These are phyloP conservation scores for Cololabis saira DNA, from an alignment of 2,113 vertebrate genomes.

Conservation along the genomic window DNA sequence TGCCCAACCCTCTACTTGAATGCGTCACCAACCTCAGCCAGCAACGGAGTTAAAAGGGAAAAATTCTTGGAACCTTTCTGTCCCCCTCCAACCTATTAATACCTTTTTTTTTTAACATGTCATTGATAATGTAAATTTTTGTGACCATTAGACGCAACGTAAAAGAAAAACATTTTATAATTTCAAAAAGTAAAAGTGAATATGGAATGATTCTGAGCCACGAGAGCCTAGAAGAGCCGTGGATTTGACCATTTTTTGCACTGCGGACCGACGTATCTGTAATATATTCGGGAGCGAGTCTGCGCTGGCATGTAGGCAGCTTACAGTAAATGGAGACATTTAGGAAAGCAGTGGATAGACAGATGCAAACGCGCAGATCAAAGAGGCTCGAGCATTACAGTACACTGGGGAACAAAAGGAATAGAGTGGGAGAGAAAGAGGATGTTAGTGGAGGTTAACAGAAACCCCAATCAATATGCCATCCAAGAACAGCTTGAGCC, in stretches of 20 bases:
- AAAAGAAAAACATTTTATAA: no score
- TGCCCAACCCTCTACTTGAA: no score
- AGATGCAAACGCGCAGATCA: conserved; percentile 73
- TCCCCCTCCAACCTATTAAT: no score
- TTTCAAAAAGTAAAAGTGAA: no score
- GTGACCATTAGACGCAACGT: no score
- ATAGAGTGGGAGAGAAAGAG: conserved; percentile 45
- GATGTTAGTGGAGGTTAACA: conserved; percentile 70
- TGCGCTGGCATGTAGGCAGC: conserved; percentile 31
- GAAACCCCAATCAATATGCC: conserved; percentile 78
- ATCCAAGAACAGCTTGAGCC: conserved; percentile 63
- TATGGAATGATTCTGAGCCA: no score
- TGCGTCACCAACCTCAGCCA: no score
- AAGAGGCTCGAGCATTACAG: conserved; percentile 72
- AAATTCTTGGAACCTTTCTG: no score
- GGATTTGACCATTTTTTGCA: background rate
- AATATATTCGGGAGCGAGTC: background rate
- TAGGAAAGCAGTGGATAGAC: conserved; percentile 67
- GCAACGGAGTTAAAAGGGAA: no score
- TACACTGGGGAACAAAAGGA: conserved; percentile 67
- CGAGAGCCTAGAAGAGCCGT: background rate
- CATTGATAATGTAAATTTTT: no score
- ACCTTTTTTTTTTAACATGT: no score
- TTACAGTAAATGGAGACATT: conserved; percentile 79
- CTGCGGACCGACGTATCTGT: no score